Evolutionary conservation across 2,113 vertebrate species (phyloP), one percentile per base, ranked within the genome.

Genomic region (Emydura subglobosa): DNA sequence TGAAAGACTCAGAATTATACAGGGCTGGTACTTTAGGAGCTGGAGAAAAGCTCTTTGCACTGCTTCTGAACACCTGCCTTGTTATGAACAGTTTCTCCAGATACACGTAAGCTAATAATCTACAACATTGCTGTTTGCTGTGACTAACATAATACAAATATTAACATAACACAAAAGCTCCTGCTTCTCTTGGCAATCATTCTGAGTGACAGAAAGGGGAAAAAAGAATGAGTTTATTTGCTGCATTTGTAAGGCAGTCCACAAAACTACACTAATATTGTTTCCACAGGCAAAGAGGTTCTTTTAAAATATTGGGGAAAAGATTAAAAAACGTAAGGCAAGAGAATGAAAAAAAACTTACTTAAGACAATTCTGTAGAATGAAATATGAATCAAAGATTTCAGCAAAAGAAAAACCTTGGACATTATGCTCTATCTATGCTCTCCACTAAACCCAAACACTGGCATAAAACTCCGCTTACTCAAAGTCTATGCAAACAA

Each of bases 1-100:
- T 74, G 47, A 59, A 95, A 79, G 76, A 91, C 0, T 4, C 61
- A 88, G 68, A 97, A 96, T 55, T 82, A 91, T 79, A 85, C 16
- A 90, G 44, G 57, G 47, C 31, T 85, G 6, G 31, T 25, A 49
- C 5, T 42, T 65, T 25, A 87, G 27, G 51, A 82, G 81, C 31
- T 53, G 55, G 42, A 34, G 57, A 76, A 85, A 88, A n/a, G 8
- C 31, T 51, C 42, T 87, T 74, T 85, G 12, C 8, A 85, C 21
- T 68, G 65, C 34, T 68, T 68, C 34, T 68, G 65, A 68, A 68
- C 31, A 68, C 34, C 65, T 9, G 17, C 34, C 34, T 68, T 31
- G n/a, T 68, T 72, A 39, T 72, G 65, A 86, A 49, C 29, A 85
- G 39, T 57, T 88, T 83, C 44, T 89, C 31, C 47, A 86, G 53